These are phyloP conservation scores for Temnothorax rugatulus DNA, from an alignment of 2,888 invertebrate species.

Conservation along the genomic window DNA sequence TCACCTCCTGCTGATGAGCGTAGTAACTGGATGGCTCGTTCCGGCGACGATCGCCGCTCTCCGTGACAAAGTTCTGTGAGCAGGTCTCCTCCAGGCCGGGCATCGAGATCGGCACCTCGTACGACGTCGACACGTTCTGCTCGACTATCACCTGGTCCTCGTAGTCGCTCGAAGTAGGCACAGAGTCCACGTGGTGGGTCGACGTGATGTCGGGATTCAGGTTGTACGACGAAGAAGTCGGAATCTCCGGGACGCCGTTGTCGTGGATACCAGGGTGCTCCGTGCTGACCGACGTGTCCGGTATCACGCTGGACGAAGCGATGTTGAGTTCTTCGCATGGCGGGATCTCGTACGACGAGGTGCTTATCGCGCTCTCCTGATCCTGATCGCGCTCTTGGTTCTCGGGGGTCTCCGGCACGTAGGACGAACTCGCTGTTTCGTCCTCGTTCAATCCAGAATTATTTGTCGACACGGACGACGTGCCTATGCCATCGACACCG, in stretches of 20 bases:
- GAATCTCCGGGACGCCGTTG: constrained; percentile 84
- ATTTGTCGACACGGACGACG: constrained; percentile 80
- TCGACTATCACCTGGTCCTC: constrained; percentile 82
- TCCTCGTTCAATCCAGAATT: constrained; percentile 83
- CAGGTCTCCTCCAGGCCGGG: constrained; percentile 81
- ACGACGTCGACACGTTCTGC: constrained; percentile 84
- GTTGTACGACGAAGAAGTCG: constrained; percentile 84
- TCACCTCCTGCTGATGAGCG: constrained; percentile 79
- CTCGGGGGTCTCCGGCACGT: constrained; percentile 85
- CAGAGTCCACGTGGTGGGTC: constrained; percentile 81
- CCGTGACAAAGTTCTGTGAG: constrained; percentile 83
- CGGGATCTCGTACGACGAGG: constrained; percentile 84
- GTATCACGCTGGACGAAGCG: constrained; percentile 82
- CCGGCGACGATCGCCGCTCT: constrained; percentile 81
- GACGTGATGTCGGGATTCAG: constrained; percentile 84
- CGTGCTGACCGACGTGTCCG: constrained; percentile 80
- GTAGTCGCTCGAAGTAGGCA: constrained; percentile 82
- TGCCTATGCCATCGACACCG: constrained; percentile 81
- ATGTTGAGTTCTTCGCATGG: constrained; percentile 85
- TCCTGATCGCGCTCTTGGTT: constrained; percentile 85
- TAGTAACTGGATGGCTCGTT: constrained; percentile 83
- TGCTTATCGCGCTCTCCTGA: constrained; percentile 85
- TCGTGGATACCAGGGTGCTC: constrained; percentile 83
- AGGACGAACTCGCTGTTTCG: constrained; percentile 84
- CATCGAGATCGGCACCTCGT: constrained; percentile 83